Conservation (phyloP, 1,140 invertebrate genomes). For the Helicoverpa armigera region DNA sequence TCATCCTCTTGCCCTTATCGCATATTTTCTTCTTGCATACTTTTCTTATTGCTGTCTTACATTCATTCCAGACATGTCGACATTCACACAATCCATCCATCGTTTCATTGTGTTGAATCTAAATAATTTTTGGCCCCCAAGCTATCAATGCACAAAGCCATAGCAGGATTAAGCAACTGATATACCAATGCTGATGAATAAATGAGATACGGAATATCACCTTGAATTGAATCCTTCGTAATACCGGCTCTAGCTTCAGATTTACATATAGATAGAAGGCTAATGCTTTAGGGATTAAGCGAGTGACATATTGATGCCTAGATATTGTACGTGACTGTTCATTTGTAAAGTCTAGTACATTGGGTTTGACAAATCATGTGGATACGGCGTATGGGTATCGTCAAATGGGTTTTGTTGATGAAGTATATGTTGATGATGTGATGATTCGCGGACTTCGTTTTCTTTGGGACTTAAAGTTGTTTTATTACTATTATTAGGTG, state of each 20-base stretch:
- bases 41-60: no score
- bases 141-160: no score
- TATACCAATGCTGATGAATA: neutral
- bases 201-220: neutral
- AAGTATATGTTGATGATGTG: neutral
- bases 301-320: neutral
- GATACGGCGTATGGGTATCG: neutral
- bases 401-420: neutral
- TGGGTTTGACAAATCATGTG: neutral
- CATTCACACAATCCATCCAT: no score
- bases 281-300: neutral
- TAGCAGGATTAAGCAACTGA: neutral
- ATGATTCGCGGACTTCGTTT: no score
- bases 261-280: neutral
- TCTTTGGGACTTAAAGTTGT: neutral
- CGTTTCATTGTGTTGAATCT: no score
- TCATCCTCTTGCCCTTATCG: no score
- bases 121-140: no score
- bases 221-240: neutral
- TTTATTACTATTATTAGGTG: neutral
- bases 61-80: no score
- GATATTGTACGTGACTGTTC: neutral
- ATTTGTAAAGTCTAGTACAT: constrained; percentile 2
- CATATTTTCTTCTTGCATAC: no score
- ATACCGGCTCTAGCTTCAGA: neutral